phyloP scores from a whole-genome alignment of 2,797 vertebrate species.

The Protosalanx chinensis region DNA sequence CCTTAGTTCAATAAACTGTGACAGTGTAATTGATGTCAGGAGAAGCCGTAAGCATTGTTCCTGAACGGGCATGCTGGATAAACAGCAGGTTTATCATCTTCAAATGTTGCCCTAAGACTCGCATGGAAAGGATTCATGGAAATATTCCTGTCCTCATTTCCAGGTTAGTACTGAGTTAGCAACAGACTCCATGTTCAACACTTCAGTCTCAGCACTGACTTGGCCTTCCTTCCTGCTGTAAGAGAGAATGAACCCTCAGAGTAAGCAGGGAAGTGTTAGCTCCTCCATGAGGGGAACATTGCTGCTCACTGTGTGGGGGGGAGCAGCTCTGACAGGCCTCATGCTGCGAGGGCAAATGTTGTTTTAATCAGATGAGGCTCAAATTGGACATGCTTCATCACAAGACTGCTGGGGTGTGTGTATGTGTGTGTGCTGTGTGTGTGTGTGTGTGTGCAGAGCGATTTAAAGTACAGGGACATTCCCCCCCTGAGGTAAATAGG shows the following conservation, averaged over 20 bases:
- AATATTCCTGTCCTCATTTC: slow-evolving; percentile 14
- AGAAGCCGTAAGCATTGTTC: slow-evolving; percentile 25
- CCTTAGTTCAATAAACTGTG: slow-evolving; percentile 16
- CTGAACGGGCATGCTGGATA: slow-evolving; percentile 27
- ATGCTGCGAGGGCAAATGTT: slow-evolving; percentile 43
- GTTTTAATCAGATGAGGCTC: slow-evolving; percentile 53
- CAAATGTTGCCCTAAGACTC: not conserved
- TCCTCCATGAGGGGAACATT: slow-evolving; percentile 11
- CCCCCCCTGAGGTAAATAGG: too few relatives aligned
- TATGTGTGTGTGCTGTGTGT: not conserved
- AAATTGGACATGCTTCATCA: slow-evolving; percentile 64
- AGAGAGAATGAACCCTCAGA: not conserved
- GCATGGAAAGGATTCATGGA: slow-evolving; percentile 1
- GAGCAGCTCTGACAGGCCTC: slow-evolving; percentile 33
- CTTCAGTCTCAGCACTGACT: not conserved
- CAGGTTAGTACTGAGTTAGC: not conserved
- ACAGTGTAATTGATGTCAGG: slow-evolving; percentile 27
- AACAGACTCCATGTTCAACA: slow-evolving; percentile 4
- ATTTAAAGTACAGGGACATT: too few relatives aligned
- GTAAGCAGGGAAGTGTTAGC: not conserved
- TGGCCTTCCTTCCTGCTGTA: not conserved
- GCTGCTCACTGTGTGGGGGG: slow-evolving; percentile 19
- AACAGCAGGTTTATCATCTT: slow-evolving; percentile 6
- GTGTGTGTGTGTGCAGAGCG: not conserved
- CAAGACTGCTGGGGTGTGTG: slow-evolving; percentile 40